A percentile compares a stretch with the other conserved stretches of the same genome.
phyloP scores from a whole-genome alignment of 2,113 vertebrate genomes.

The Phyllostomus hastatus region DNA sequence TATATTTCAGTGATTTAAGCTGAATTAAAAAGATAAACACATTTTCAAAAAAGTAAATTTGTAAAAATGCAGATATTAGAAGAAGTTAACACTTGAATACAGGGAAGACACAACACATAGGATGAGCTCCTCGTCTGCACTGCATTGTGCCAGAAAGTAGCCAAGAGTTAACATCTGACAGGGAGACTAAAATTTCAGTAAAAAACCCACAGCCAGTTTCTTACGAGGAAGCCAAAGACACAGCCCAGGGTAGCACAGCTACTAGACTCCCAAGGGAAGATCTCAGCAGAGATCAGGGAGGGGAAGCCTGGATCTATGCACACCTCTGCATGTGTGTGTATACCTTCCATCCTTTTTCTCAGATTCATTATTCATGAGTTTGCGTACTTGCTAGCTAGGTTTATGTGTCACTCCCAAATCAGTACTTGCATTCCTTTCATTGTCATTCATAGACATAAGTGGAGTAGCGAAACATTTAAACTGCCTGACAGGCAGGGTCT shows the following conservation, averaged over 20 bases:
- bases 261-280: neutral
- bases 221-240: neutral
- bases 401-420: neutral
- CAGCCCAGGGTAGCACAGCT: neutral
- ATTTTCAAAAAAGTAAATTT: neutral
- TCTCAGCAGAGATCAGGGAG: neutral
- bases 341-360: too few species aligned
- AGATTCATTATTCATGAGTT: neutral
- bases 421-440: neutral
- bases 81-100: neutral
- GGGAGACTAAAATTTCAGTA: neutral
- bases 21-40: neutral
- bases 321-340: neutral
- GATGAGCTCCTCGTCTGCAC: neutral
- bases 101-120: neutral
- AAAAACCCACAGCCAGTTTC: neutral
- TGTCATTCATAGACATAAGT: neutral
- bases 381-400: neutral
- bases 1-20: neutral
- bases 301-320: neutral
- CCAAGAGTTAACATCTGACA: neutral
- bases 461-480: neutral
- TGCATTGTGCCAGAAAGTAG: neutral
- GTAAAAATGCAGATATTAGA: neutral
- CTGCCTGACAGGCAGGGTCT: neutral